These are phyloP conservation scores for Girardinus metallicus DNA, from an alignment of 2,797 vertebrate species.

Conservation along the genomic window DNA sequence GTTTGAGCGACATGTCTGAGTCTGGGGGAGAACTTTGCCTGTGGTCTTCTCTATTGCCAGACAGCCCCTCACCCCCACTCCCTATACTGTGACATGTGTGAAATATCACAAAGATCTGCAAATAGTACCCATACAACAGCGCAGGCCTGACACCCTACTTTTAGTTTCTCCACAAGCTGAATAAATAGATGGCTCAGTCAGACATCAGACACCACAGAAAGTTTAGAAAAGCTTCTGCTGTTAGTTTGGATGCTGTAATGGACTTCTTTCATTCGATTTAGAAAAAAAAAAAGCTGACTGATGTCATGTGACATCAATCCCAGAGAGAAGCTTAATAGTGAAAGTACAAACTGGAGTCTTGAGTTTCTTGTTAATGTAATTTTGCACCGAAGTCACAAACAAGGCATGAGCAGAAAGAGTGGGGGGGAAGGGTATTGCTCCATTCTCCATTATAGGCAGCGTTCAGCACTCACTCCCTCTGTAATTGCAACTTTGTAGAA, in stretches of 20 bases:
- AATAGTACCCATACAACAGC: conserved; percentile 68
- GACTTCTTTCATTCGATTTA: conserved; percentile 15
- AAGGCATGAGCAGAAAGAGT: conserved; percentile 39
- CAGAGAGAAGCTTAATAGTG: conserved; percentile 36
- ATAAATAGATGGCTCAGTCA: conserved; percentile 62
- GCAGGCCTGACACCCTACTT: conserved; percentile 50
- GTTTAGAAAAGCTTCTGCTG: conserved; percentile 31
- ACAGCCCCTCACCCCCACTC: conserved; percentile 30
- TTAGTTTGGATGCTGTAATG: conserved; percentile 23
- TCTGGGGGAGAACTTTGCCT: conserved; percentile 35
- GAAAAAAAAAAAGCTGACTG: not conserved
- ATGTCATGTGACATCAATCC: conserved; percentile 47
- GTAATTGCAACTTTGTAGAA: conserved; percentile 79
- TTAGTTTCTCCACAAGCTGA: conserved; percentile 73
- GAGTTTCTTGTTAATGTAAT: conserved; percentile 48
- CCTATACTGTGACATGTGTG: conserved; percentile 51
- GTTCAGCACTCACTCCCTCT: conserved; percentile 72
- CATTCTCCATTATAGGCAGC: conserved; percentile 55
- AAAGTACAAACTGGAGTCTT: conserved; percentile 47
- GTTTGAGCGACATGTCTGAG: conserved; percentile 39
- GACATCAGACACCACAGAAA: conserved; percentile 26
- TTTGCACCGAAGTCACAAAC: conserved; percentile 55
- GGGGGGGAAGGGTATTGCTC: conserved; percentile 23
- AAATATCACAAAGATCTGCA: conserved; percentile 75
- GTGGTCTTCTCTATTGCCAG: conserved; percentile 42